Conservation (phyloP, 2,888 invertebrate species). For the Drosophila setosimentum region DNA sequence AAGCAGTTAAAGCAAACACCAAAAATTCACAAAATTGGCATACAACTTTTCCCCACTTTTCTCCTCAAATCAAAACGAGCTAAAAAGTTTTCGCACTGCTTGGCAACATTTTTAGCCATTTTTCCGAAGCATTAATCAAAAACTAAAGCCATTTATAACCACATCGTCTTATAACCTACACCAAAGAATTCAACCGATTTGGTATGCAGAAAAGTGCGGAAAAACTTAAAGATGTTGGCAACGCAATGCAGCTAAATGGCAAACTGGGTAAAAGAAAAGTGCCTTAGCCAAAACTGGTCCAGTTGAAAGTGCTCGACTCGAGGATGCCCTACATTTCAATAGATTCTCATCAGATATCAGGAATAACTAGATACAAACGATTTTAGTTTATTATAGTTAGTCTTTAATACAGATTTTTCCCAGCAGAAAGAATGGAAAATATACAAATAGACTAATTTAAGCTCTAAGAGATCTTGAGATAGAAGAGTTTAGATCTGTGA, state of each 20-base stretch:
- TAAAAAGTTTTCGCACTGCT: constrained; percentile 47
- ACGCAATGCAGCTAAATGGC: constrained; percentile 28
- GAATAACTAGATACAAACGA: no score
- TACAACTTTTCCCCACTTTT: background rate
- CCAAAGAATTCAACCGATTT: constrained; percentile 15
- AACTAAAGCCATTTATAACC: constrained; percentile 45
- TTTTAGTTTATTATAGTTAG: background rate
- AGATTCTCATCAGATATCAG: no score
- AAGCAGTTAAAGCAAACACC: constrained; percentile 57
- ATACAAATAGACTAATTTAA: background rate
- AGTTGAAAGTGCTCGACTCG: background rate
- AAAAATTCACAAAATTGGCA: constrained; percentile 47
- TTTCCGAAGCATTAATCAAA: constrained; percentile 67
- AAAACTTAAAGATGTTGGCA: constrained; percentile 27
- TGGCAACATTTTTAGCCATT: constrained; percentile 59
- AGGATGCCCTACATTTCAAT: background rate
- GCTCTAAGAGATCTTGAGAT: background rate
- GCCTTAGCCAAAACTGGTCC: background rate
- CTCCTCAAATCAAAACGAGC: constrained; percentile 48
- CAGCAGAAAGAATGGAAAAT: no score
- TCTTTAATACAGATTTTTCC: background rate
- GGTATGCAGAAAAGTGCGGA: constrained; percentile 18
- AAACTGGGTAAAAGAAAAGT: constrained; percentile 20
- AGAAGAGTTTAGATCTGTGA: background rate
- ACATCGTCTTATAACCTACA: background rate